Evolutionary conservation across 2,888 invertebrate species (phyloP).

Genomic region (Agrotis clavis): DNA sequence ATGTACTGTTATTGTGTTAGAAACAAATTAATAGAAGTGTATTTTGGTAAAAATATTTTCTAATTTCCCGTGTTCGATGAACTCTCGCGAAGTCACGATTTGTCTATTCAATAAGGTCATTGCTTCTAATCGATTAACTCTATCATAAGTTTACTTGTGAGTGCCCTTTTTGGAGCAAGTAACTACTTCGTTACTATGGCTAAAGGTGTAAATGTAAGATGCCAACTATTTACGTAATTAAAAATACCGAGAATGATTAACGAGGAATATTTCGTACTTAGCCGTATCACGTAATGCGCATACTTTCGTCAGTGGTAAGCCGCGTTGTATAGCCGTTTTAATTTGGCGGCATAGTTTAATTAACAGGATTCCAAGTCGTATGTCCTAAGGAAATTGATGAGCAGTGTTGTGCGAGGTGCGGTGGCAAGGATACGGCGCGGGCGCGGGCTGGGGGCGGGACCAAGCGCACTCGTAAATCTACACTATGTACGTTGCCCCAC

Average conservation of each 20-base stretch:
- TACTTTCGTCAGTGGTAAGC: constrained; percentile 68
- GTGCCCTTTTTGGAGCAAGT: constrained; percentile 7
- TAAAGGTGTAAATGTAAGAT: not conserved
- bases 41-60: not conserved
- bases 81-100: constrained; percentile 17
- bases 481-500: constrained; percentile 74
- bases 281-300: constrained; percentile 51
- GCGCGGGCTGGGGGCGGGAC: constrained; percentile 48
- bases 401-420: constrained; percentile 78
- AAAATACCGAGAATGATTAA: constrained; percentile 39
- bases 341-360: constrained; percentile 88
- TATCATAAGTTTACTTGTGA: not conserved
- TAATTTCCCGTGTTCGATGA: constrained; percentile 25
- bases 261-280: constrained; percentile 23
- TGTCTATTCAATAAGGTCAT: constrained; percentile 42
- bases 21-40: constrained; percentile 2
- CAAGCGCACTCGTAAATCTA: constrained; percentile 84
- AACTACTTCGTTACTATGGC: not conserved
- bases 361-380: constrained; percentile 85
- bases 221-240: constrained; percentile 13
- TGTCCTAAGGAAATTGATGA: constrained; percentile 88
- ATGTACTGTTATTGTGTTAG: not conserved
- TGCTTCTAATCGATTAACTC: constrained; percentile 31
- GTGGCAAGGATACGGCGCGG: constrained; percentile 39
- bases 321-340: constrained; percentile 74